Conservation (phyloP, 2,888 invertebrate species). For the Mesoligia furuncula region DNA sequence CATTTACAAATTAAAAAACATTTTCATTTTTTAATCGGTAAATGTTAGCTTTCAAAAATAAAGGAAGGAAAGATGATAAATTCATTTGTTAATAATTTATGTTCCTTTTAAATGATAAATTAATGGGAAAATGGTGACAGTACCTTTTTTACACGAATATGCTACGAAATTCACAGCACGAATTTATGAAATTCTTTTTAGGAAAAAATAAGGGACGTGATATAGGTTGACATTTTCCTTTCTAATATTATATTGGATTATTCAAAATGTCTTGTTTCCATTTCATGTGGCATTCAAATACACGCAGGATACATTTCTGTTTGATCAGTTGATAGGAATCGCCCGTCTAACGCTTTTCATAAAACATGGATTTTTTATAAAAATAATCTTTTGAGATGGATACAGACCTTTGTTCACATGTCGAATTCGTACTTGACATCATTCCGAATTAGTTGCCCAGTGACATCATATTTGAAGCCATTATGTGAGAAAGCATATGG, state of each 20-base stretch:
- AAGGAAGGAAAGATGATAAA: slow-evolving; percentile 2
- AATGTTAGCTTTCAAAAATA: neutral
- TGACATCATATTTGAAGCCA: slow-evolving; percentile 53
- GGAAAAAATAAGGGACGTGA: slow-evolving; percentile 10
- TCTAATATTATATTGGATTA: slow-evolving; percentile 30
- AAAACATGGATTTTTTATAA: neutral
- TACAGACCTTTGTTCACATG: slow-evolving; percentile 2
- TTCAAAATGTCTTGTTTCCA: slow-evolving; percentile 23
- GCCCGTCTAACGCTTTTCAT: neutral
- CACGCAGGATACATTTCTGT: slow-evolving; percentile 19
- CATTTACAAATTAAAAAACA: neutral
- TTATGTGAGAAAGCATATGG: slow-evolving; percentile 56
- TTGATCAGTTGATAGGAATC: neutral
- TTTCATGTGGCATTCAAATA: slow-evolving; percentile 24
- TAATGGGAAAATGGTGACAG: neutral
- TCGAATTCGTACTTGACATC: slow-evolving; percentile 27
- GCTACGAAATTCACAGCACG: neutral
- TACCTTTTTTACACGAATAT: slow-evolving; percentile 19
- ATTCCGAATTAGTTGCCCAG: slow-evolving; percentile 21
- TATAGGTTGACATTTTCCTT: slow-evolving; percentile 43
- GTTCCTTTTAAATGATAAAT: slow-evolving; percentile 26
- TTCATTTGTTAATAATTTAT: slow-evolving; percentile 12
- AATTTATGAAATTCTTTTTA: slow-evolving; percentile 28
- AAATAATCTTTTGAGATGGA: slow-evolving; percentile 7
- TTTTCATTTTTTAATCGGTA: neutral